Evolutionary conservation across 2,888 invertebrate species (phyloP).

Genomic region (Odontocolon sp.): DNA sequence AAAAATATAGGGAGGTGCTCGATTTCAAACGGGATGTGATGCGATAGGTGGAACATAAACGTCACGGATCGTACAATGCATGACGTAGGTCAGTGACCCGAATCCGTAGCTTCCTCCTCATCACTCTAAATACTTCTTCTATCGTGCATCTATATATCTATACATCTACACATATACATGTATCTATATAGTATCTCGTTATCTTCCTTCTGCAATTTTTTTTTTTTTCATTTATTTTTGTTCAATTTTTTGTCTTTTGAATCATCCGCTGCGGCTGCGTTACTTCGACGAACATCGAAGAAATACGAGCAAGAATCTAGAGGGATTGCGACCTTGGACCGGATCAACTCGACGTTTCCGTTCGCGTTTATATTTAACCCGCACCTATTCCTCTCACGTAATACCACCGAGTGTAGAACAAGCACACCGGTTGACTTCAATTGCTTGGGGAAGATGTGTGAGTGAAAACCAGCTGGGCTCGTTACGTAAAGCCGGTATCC

Average conservation of each 20-base stretch:
- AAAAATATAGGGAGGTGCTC: neutral
- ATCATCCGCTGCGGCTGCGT: too few relatives aligned
- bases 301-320: neutral
- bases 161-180: too few relatives aligned
- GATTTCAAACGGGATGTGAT: conserved; percentile 30
- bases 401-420: conserved; percentile 32
- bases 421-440: conserved; percentile 11
- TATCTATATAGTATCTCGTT: too few relatives aligned
- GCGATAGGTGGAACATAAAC: conserved; percentile 14
- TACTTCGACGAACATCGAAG: neutral
- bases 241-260: too few relatives aligned
- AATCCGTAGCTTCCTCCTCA: conserved; percentile 28
- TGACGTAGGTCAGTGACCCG: conserved; percentile 49
- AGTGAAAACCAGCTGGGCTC: conserved; percentile 44
- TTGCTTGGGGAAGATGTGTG: conserved; percentile 6
- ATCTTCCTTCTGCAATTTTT: too few relatives aligned
- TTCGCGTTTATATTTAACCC: conserved; percentile 63
- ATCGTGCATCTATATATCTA: neutral
- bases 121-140: neutral
- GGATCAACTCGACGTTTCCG: conserved; percentile 57
- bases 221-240: too few relatives aligned
- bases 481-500: conserved; percentile 52
- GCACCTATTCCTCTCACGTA: conserved; percentile 61
- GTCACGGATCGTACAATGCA: conserved; percentile 30
- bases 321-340: conserved; percentile 59